phyloP scores from a whole-genome alignment of 2,797 vertebrate species.

The Rhinophrynus dorsalis region DNA sequence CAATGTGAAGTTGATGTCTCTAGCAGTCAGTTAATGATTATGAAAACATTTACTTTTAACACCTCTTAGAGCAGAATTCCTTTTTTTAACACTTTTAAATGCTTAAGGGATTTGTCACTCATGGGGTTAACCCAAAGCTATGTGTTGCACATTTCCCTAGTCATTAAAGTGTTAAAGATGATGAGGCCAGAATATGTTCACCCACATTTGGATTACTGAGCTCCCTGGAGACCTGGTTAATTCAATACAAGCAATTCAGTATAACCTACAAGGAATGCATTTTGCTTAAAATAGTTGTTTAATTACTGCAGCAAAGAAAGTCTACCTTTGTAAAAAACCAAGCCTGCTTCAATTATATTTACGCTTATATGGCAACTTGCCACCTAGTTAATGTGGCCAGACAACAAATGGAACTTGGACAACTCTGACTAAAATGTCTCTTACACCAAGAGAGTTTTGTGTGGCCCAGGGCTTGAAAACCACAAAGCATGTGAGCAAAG shows the following conservation, averaged over 20 bases:
- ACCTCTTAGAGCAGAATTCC: too few species aligned
- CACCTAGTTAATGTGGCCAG: slow-evolving; percentile 19
- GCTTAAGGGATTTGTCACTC: too few species aligned
- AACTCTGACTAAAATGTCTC: too few species aligned
- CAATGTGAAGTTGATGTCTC: too few species aligned
- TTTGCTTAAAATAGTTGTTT: slow-evolving; percentile 44
- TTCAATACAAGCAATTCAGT: slow-evolving; percentile 27
- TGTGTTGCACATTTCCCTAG: too few species aligned
- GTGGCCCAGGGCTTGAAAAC: not conserved
- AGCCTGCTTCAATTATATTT: not conserved
- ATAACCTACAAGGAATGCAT: slow-evolving; percentile 35
- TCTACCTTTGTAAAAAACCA: slow-evolving; percentile 12
- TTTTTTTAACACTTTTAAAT: too few species aligned
- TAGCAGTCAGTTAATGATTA: too few species aligned
- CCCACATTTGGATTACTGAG: not conserved
- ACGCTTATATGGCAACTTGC: slow-evolving; percentile 23
- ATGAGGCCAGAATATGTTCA: not conserved
- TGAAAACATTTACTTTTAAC: too few species aligned
- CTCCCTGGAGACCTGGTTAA: slow-evolving; percentile 46
- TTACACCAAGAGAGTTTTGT: not conserved
- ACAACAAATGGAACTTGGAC: slow-evolving; percentile 15
- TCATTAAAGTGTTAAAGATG: too few species aligned
- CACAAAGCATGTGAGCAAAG: not conserved
- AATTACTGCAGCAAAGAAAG: slow-evolving; percentile 33
- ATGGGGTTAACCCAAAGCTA: too few species aligned